A percentile compares a stretch with the other conserved stretches of the same genome.
phyloP scores from a whole-genome alignment of 2,888 invertebrate genomes.

The Holacanthella duospinosa region DNA sequence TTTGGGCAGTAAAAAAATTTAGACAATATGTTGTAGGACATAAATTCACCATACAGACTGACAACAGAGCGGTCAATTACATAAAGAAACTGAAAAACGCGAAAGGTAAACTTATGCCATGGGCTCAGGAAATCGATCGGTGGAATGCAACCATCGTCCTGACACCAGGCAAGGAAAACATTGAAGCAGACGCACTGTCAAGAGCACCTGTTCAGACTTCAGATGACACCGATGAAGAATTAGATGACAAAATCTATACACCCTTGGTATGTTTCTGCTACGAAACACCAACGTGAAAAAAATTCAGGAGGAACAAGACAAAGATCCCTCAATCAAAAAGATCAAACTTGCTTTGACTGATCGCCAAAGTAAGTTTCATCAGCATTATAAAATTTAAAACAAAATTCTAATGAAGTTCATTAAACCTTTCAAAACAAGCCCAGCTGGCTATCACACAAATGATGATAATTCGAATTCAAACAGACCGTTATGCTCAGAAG shows the following conservation, averaged over 20 bases:
- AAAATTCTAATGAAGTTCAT: background rate
- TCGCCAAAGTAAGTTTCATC: background rate
- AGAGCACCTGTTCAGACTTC: too few species aligned
- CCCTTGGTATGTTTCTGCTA: background rate
- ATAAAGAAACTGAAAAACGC: too few species aligned
- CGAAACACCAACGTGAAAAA: background rate
- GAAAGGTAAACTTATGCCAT: too few species aligned
- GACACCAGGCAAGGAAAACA: too few species aligned
- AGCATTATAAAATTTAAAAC: background rate
- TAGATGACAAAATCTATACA: background rate
- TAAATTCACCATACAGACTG: too few species aligned
- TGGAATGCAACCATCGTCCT: too few species aligned
- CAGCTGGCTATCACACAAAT: background rate
- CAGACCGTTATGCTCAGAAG: too few species aligned
- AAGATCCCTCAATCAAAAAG: background rate
- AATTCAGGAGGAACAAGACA: background rate
- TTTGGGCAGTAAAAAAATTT: background rate
- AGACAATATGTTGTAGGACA: too few species aligned
- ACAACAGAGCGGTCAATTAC: too few species aligned
- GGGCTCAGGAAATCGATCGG: too few species aligned
- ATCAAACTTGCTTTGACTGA: background rate
- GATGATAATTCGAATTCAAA: too few species aligned
- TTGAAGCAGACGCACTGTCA: too few species aligned
- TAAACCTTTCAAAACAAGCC: background rate
- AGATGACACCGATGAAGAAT: background rate